A percentile compares a stretch with the other conserved stretches of the same genome.
Conservation (phyloP, 2,888 invertebrate genomes). For the Hirtodrosophila histrioides region DNA sequence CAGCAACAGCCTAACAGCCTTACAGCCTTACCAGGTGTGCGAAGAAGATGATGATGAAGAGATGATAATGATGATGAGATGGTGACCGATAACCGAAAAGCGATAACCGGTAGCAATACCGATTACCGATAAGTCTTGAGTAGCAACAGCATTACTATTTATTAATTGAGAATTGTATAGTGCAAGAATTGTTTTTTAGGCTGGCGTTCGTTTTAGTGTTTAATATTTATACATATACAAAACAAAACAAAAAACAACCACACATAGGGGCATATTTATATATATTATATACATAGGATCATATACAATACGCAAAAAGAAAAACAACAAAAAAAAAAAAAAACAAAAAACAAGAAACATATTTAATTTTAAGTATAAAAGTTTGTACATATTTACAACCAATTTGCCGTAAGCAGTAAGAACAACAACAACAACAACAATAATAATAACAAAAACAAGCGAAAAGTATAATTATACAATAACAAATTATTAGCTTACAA, state of each 20-base stretch:
- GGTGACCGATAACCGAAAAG: slow-evolving; percentile 2
- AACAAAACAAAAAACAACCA: slow-evolving; percentile 40
- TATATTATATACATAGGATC: slow-evolving; percentile 63
- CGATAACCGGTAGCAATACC: neutral
- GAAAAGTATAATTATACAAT: slow-evolving; percentile 68
- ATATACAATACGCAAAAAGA: slow-evolving; percentile 52
- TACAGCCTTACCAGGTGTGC: neutral
- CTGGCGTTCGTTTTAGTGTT: slow-evolving; percentile 75
- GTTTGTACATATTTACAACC: slow-evolving; percentile 80
- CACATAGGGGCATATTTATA: slow-evolving; percentile 62
- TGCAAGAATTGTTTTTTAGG: slow-evolving; percentile 74
- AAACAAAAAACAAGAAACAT: slow-evolving; percentile 39
- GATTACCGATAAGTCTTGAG: slow-evolving; percentile 56
- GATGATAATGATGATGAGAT: neutral
- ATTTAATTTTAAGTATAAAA: slow-evolving; percentile 47
- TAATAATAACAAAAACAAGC: slow-evolving; percentile 16
- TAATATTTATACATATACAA: slow-evolving; percentile 79
- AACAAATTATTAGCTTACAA: slow-evolving; percentile 56
- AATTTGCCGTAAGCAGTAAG: slow-evolving; percentile 65
- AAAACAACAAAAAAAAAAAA: slow-evolving; percentile 18
- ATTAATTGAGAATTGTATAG: slow-evolving; percentile 72
- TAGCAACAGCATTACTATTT: slow-evolving; percentile 74
- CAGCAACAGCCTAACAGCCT: slow-evolving; percentile 43
- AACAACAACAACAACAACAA: slow-evolving; percentile 59
- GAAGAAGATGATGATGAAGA: slow-evolving; percentile 6